Evolutionary conservation across 2,888 invertebrate species (phyloP), one percentile per base, ranked within the genome.

Genomic region (Macrosiphum euphorbiae): DNA sequence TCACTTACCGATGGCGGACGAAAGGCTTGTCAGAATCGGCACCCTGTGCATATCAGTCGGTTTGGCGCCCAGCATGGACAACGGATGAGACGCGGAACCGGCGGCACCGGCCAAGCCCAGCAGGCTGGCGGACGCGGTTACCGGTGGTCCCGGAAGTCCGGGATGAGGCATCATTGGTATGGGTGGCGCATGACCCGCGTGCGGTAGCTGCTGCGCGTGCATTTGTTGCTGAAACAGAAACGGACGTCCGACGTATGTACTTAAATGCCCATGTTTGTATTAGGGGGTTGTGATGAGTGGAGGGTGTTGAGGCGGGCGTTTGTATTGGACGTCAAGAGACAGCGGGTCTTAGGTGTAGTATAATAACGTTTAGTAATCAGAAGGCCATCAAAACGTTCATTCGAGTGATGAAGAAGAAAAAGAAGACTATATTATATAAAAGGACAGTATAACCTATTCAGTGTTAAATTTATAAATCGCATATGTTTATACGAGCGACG

Each of bases 141-240:
- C 96, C 24, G 97, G 97, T 26, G 96, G 96, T 47, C 96, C 97
- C 10, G 96, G 96, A 90, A 97, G 95, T 47, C 97, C 97, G 8
- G 97, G 97, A 96, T 97, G 97, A 86, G 97, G 94, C 96, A 97
- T 97, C 96, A 98, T 97, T 89, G 97, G 97, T 94, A 97, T 96
- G n/a, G 97, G 97, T 86, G 97, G 97, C 92, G 98, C 97, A 95
- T 95, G 96, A 95, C 95, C 96, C 50, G 96, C 96, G 95, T 96
- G 96, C n/a, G 96, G 96, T 95, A 96, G 95, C 96, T 98, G 98
- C 95, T 98, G 98, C 67, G 98, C 98, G 96, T 98, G 98, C 98
- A 98, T 98, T 96, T 98, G 98, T 96, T 98, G 98, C 96, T 98
- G 96, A n/a, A 94, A 94, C 78, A 86, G 58, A 92, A 89, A 92